A percentile compares a stretch with the other conserved stretches of the same genome.
Conservation (phyloP, 1,140 invertebrate genomes). For the Drosophila ambigua region DNA sequence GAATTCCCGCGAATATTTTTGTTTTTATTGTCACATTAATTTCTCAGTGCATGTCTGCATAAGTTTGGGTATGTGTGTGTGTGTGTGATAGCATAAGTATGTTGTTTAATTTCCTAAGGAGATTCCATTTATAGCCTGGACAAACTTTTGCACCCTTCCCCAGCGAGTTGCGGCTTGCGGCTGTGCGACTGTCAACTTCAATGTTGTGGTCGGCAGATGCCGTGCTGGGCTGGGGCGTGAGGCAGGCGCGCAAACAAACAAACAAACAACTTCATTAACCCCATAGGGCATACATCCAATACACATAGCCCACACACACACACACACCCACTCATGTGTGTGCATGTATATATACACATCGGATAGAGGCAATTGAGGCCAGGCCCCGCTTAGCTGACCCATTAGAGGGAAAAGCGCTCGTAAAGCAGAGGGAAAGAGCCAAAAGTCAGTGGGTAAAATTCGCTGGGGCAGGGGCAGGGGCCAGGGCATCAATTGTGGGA, state of each 20-base stretch:
- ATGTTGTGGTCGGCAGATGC: slow-evolving; percentile 15
- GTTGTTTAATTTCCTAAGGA: slow-evolving; percentile 19
- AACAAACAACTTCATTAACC: slow-evolving; percentile 81
- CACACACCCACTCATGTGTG: slow-evolving; percentile 16
- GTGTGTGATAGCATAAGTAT: neutral
- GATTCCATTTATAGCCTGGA: slow-evolving; percentile 1
- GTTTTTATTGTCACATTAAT: too few species aligned
- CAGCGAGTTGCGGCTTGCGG: neutral
- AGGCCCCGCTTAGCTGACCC: slow-evolving; percentile 67
- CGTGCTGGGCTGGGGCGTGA: neutral
- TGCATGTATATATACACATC: slow-evolving; percentile 30
- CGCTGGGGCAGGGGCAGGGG: slow-evolving; percentile 1
- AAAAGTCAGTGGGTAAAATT: slow-evolving; percentile 71
- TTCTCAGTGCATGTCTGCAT: too few species aligned
- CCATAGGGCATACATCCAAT: slow-evolving; percentile 61
- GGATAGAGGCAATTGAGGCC: slow-evolving; percentile 46
- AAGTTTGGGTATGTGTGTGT: too few species aligned
- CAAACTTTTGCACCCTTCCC: slow-evolving; percentile 8
- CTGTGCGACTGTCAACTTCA: slow-evolving; percentile 35
- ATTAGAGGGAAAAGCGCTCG: slow-evolving; percentile 63
- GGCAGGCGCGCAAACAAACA: slow-evolving; percentile 57
- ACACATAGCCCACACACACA: slow-evolving; percentile 26
- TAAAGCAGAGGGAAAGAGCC: slow-evolving; percentile 58
- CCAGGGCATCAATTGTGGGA: slow-evolving; percentile 67
- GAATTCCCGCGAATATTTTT: too few species aligned